Conservation (phyloP, 2,797 vertebrate genomes). For the Naso thynnoides region DNA sequence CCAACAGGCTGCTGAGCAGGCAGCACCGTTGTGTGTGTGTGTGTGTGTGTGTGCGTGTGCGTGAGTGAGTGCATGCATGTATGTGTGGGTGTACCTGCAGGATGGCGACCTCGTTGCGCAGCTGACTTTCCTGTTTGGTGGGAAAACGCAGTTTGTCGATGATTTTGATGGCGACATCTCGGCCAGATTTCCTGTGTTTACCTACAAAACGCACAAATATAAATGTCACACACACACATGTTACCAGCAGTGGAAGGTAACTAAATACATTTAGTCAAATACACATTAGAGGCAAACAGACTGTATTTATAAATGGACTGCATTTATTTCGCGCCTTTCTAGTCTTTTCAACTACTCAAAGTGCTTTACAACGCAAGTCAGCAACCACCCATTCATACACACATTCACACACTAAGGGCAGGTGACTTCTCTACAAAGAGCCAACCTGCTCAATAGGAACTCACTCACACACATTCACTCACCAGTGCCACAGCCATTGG, state of each 20-base stretch:
- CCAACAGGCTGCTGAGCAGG: slow-evolving; percentile 22
- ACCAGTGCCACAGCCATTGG: too few species aligned
- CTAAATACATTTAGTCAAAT: neutral
- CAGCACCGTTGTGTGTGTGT: slow-evolving; percentile 14
- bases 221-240: neutral
- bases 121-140: slow-evolving; percentile 97
- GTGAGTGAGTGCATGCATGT: slow-evolving; percentile 40
- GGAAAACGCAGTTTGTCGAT: slow-evolving; percentile 98
- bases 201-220: slow-evolving; percentile 76
- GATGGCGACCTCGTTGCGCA: slow-evolving; percentile 98
- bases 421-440: too few species aligned
- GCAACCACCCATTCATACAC: too few species aligned
- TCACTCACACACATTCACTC: too few species aligned
- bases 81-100: slow-evolving; percentile 88
- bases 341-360: too few species aligned
- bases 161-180: slow-evolving; percentile 98
- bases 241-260: neutral
- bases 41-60: slow-evolving; percentile 37
- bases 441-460: too few species aligned
- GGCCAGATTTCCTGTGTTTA: slow-evolving; percentile 96
- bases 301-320: too few species aligned
- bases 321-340: too few species aligned
- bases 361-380: too few species aligned
- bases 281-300: too few species aligned
- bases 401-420: too few species aligned